phyloP scores from a whole-genome alignment of 2,113 vertebrate genomes.

The Eptatretus burgeri region DNA sequence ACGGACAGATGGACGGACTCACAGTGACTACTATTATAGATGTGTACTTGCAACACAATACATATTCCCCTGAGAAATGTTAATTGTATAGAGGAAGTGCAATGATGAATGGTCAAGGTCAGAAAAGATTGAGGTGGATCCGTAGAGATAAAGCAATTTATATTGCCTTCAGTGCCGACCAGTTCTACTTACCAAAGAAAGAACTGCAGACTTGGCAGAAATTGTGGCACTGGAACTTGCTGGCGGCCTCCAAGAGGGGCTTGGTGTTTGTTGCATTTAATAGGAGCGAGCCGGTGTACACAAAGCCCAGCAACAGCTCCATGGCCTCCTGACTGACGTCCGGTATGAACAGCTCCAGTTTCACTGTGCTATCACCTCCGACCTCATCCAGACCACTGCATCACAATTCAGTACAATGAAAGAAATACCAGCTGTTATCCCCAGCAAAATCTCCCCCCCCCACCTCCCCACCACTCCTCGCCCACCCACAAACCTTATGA shows the following conservation, averaged over 20 bases:
- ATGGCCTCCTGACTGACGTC: conserved; percentile 67
- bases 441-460: neutral
- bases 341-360: conserved; percentile 69
- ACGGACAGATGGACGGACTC: no score
- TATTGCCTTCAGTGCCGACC: neutral
- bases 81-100: neutral
- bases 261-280: conserved; percentile 92
- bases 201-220: conserved; percentile 98
- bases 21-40: no score
- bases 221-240: conserved; percentile 96
- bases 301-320: conserved; percentile 81
- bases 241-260: conserved; percentile 81
- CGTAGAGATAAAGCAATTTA: neutral
- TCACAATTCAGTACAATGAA: neutral
- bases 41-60: neutral
- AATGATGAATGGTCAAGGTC: neutral
- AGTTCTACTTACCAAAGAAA: conserved; percentile 44
- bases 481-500: neutral
- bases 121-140: neutral
- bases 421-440: neutral
- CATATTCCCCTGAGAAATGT: neutral
- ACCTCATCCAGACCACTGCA: neutral
- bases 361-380: conserved; percentile 21
- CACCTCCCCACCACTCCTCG: neutral
- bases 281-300: conserved; percentile 90